Percentiles rank a stretch among this genome's conserved stretches.
Evolutionary conservation across 2,113 vertebrate genomes (phyloP).

Genomic region (Podocnemis expansa): DNA sequence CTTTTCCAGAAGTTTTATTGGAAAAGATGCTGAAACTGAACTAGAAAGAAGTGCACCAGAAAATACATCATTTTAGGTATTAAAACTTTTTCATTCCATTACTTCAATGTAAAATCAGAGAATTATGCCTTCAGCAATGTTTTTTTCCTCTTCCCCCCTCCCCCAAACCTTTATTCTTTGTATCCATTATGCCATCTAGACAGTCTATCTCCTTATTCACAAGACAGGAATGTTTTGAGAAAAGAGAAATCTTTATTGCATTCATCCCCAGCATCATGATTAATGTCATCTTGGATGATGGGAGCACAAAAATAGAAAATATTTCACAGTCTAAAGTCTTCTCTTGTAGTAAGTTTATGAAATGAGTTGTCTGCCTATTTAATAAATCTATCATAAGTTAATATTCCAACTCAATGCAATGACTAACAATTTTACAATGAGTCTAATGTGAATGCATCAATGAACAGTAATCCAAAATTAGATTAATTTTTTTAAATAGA

Average conservation of each 20-base stretch:
- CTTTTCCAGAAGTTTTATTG: not conserved
- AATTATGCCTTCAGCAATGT: not conserved
- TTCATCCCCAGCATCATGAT: not conserved
- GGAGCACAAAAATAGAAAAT: not conserved
- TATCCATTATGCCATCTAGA: rapidly evolving
- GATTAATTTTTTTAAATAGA: not conserved
- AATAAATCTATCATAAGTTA: not conserved
- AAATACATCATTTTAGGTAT: not conserved
- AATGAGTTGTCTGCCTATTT: not conserved
- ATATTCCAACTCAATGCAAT: not conserved
- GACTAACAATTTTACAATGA: not conserved
- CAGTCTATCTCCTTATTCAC: not conserved
- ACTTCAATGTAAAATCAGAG: not conserved
- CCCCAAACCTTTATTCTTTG: not conserved
- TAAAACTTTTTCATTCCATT: not conserved
- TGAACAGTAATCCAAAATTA: slow-evolving; percentile 1
- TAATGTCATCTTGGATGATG: not conserved
- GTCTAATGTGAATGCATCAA: not conserved
- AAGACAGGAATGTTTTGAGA: not conserved
- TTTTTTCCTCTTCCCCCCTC: not conserved
- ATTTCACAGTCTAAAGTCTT: not conserved
- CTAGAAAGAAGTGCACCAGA: not conserved
- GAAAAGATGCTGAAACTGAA: not conserved
- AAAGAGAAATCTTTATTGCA: not conserved
- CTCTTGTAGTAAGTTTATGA: not conserved